Evolutionary conservation across 2,797 vertebrate species (phyloP).

Genomic region (Phoeniculus purpureus): DNA sequence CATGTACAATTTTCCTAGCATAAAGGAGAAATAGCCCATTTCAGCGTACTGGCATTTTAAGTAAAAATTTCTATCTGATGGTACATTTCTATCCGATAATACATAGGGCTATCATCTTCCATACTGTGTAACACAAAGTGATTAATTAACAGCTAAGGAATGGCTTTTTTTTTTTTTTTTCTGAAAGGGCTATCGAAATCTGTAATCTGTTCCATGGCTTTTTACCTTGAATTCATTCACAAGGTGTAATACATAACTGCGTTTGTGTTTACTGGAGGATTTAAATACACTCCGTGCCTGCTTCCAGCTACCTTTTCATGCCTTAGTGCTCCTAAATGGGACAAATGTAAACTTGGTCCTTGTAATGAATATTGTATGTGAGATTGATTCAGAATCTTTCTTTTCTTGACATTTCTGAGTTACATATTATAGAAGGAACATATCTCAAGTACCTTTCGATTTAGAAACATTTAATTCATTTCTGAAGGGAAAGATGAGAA

Average conservation of each 20-base stretch:
- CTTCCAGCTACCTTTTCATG: background rate
- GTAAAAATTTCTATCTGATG: constrained; percentile 14
- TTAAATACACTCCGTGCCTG: background rate
- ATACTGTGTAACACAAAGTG: background rate
- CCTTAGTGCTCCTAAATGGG: background rate
- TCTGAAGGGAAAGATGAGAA: background rate
- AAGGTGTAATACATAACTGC: background rate
- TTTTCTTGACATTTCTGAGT: background rate
- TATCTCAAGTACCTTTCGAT: background rate
- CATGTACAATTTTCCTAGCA: constrained; percentile 1
- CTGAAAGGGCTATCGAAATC: background rate
- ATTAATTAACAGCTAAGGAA: background rate
- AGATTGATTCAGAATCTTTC: background rate
- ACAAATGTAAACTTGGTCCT: background rate
- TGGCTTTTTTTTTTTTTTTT: background rate
- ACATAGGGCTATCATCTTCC: background rate
- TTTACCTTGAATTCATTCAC: background rate
- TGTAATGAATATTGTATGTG: background rate
- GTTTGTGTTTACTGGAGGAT: background rate
- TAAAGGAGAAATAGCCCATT: background rate
- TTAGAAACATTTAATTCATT: background rate
- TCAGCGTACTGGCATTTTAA: background rate
- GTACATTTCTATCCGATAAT: background rate
- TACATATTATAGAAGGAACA: background rate
- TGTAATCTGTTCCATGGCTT: background rate